Base-by-base conservation (phyloP, 2,113 vertebrate genomes). In the Hypanus sabinus region DNA sequence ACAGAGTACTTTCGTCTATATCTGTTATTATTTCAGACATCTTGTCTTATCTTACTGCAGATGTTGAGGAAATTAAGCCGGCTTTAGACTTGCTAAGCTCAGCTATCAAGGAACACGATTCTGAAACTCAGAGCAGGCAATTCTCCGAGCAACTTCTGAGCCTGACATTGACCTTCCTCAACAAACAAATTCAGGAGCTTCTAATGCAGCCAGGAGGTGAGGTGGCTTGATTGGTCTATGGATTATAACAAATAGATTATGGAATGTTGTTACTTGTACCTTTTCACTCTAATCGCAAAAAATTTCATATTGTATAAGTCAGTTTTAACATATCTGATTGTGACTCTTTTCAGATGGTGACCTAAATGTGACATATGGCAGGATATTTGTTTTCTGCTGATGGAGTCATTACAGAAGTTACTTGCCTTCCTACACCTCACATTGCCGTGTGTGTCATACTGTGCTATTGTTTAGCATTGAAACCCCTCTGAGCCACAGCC, bases 91-190 rank as follows among this genome's bases (percentile, higher is more conserved):
- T 99, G 79, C 96, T 99, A 62, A 97, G 96, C 93, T 97, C 96
- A 2, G 97, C 98, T 0, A 97, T 99, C 96, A 97, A 94, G 94
- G 98, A 97, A 27, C 98, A 96, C 0, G 96, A 98, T 94, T 95
- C 96, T 14, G 99, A 99, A 95, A 96, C 98, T 65, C 98, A 98
- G 94, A 98, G 98, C 94, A 98, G 97, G 57, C 98, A 97, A 94
- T 99, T 99, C 94, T 98, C 98, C 0, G 98, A 99, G 93, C 98
- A 99, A 93, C 97, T 99, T 94, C 97, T 99, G 92, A 97, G 95
- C 95, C 97, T 99, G 94, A 98, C 98, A 0, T 93, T 99, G 75
- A 94, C 94, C 94, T 99, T 99, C 94, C 97, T 99, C 27, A 97
- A 97, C 96, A 97, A 96, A 30, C 98, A 99, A 95, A 96, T 98